Conservation (phyloP, 2,797 vertebrate genomes). For the Pterois miles region DNA sequence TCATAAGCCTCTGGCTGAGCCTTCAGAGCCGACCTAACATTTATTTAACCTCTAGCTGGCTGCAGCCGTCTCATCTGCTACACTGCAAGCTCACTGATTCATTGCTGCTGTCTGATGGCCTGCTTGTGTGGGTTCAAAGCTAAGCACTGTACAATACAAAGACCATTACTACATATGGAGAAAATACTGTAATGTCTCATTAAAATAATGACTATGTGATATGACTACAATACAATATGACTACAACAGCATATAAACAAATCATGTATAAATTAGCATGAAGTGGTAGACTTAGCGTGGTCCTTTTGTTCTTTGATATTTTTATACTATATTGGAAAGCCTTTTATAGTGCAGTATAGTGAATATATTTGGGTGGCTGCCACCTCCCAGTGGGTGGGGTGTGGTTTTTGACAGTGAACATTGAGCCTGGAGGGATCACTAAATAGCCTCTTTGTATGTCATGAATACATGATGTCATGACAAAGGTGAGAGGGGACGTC, state of each 20-base stretch:
- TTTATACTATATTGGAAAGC: not conserved
- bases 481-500: constrained; percentile 39
- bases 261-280: not conserved
- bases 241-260: not conserved
- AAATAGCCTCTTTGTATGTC: constrained; percentile 65
- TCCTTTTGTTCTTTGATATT: not conserved
- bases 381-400: constrained; percentile 36
- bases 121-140: not conserved
- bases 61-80: constrained; percentile 8
- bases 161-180: not conserved
- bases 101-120: not conserved
- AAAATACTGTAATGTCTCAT: not conserved
- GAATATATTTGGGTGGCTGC: constrained; percentile 12
- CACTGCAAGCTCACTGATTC: constrained; percentile 3
- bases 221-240: no score
- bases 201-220: not conserved
- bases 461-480: constrained; percentile 59
- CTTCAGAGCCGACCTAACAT: constrained; percentile 31
- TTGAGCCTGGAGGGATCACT: constrained; percentile 48
- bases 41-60: constrained; percentile 40
- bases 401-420: constrained; percentile 34
- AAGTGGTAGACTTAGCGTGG: not conserved
- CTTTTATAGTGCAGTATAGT: not conserved
- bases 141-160: not conserved
- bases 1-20: constrained; percentile 40